A percentile compares a stretch with the other conserved stretches of the same genome.
These are phyloP conservation scores for Drosophila littoralis DNA, from an alignment of 1,140 invertebrate genomes.

Conservation along the genomic window DNA sequence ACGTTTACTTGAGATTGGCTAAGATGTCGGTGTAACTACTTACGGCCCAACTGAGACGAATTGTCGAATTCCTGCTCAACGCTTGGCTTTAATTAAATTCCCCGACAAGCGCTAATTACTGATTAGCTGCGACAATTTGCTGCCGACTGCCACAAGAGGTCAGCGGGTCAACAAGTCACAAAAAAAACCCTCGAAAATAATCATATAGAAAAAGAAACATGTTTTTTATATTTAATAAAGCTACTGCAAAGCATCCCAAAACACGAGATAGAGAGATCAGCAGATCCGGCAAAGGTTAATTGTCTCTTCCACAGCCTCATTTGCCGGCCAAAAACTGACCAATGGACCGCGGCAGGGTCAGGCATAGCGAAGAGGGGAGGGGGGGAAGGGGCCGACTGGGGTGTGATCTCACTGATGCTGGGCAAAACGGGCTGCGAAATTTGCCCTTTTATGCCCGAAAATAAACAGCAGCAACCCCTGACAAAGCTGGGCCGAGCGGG, in stretches of 20 bases:
- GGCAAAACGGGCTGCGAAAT: conserved; percentile 24
- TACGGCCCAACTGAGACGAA: conserved; percentile 6
- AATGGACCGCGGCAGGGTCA: conserved; percentile 8
- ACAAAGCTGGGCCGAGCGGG: neutral
- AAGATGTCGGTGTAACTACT: neutral
- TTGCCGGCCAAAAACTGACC: conserved; percentile 27
- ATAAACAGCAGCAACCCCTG: conserved; percentile 26
- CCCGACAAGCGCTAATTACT: conserved; percentile 21
- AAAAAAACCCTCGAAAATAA: conserved; percentile 24
- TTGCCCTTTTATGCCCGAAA: conserved; percentile 44
- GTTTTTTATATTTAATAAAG: conserved; percentile 39
- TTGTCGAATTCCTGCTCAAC: conserved; percentile 20
- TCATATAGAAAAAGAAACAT: conserved; percentile 39
- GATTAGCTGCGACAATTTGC: conserved; percentile 12
- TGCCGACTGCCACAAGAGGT: conserved; percentile 11
- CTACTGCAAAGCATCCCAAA: conserved; percentile 24
- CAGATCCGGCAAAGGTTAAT: conserved; percentile 58
- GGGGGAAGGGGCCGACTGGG: neutral
- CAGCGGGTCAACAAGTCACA: conserved; percentile 29
- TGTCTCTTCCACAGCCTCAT: conserved; percentile 23
- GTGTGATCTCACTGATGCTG: conserved; percentile 46
- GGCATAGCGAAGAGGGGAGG: neutral
- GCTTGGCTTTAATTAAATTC: conserved; percentile 37
- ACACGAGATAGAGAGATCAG: conserved; percentile 42
- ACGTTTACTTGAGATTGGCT: conserved; percentile 11